phyloP scores from a whole-genome alignment of 2,797 vertebrate species.

The Gadopsis marmoratus region DNA sequence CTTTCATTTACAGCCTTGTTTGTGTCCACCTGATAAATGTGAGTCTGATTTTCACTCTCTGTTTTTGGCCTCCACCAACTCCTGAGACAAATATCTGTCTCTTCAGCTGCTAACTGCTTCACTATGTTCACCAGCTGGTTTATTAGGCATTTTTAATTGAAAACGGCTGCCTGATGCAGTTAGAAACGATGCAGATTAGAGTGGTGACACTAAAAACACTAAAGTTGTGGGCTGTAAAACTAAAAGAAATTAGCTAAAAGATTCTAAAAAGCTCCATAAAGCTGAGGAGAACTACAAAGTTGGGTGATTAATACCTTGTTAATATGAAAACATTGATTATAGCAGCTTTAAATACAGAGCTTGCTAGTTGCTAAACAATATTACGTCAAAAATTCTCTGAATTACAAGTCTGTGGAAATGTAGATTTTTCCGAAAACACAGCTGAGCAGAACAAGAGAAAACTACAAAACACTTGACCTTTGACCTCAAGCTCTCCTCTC shows the following conservation, averaged over 20 bases:
- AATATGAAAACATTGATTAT: background rate
- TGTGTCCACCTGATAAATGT: background rate
- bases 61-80: background rate
- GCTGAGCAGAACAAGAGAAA: background rate
- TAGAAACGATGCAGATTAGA: background rate
- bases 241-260: background rate
- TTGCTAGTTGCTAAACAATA: background rate
- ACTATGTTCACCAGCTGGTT: background rate
- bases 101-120: background rate
- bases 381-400: background rate
- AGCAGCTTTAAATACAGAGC: background rate
- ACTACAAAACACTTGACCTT: constrained; percentile 10
- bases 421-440: background rate
- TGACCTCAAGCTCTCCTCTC: constrained; percentile 26
- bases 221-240: background rate
- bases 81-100: background rate
- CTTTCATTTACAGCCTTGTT: background rate
- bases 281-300: background rate
- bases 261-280: too few relatives aligned
- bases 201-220: background rate
- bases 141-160: background rate
- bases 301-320: background rate
- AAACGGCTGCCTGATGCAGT: background rate
- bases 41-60: background rate
- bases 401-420: background rate